Conservation (phyloP, 2,888 invertebrate genomes). For the Hedya salicella region DNA sequence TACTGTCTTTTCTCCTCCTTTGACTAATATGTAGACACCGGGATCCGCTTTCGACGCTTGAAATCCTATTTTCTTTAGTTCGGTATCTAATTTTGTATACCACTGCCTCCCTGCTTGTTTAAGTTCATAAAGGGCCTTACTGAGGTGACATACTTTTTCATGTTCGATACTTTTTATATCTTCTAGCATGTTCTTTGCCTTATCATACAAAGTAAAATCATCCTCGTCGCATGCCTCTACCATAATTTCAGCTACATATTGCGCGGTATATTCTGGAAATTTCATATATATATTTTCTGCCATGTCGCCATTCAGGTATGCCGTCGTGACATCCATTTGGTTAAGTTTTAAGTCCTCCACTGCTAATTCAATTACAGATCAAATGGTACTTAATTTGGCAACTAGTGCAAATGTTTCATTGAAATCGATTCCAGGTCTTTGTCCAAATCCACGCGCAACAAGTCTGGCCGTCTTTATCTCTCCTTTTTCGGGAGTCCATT, state of each 20-base stretch:
- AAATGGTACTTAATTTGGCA: slow-evolving; percentile 1
- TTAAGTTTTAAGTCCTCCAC: slow-evolving; percentile 4
- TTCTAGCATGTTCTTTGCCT: not conserved
- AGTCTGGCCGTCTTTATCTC: slow-evolving; percentile 8
- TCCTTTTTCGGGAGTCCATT: slow-evolving; percentile 4
- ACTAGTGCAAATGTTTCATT: not conserved
- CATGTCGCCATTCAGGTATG: too few species aligned
- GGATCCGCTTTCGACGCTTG: not conserved
- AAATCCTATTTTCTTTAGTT: slow-evolving; percentile 1
- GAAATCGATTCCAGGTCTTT: not conserved
- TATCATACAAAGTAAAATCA: not conserved
- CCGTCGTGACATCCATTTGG: too few species aligned
- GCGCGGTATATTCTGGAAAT: not conserved
- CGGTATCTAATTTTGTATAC: not conserved
- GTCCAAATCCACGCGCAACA: not conserved
- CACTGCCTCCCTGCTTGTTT: slow-evolving; percentile 1
- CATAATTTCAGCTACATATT: slow-evolving; percentile 1
- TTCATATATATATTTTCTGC: not conserved
- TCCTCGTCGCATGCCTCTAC: not conserved
- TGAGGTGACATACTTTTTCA: slow-evolving; percentile 5
- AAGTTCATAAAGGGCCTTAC: not conserved
- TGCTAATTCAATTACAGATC: not conserved
- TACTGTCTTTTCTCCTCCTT: not conserved
- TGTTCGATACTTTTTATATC: too few species aligned
- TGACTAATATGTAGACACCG: slow-evolving; percentile 1